Evolutionary conservation across 37 sponge, comb jelly and placozoan species (phyloP).

Genomic region (Spongilla lacustris): DNA sequence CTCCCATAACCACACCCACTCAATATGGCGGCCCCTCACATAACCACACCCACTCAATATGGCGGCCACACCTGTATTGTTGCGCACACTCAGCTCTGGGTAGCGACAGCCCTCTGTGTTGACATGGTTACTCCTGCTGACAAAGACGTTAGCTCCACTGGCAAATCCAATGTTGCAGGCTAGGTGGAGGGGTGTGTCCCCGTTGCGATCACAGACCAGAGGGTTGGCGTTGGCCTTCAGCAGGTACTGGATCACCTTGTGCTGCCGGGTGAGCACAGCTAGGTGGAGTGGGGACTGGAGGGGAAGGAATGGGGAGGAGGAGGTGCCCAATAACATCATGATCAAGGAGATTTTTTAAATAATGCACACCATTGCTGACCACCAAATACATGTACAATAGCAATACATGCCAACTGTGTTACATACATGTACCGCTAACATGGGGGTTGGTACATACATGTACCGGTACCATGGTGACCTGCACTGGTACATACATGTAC

Average conservation of each 20-base stretch:
- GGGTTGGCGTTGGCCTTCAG: conserved; percentile 78
- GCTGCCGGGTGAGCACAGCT: conserved; percentile 83
- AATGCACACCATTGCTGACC: not conserved
- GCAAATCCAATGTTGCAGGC: conserved; percentile 78
- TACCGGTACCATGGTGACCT: too few species aligned
- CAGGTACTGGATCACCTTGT: conserved; percentile 75
- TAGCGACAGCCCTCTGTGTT: conserved; percentile 62
- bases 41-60: not conserved
- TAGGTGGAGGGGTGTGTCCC: conserved; percentile 87
- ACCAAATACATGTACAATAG: too few species aligned
- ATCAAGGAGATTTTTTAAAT: not conserved
- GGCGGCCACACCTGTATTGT: conserved; percentile 58
- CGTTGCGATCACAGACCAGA: conserved; percentile 78
- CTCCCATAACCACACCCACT: too few species aligned
- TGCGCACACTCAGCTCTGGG: conserved; percentile 67
- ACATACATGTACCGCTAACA: too few species aligned
- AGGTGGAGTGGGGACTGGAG: conserved; percentile 86
- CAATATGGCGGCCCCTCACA: too few species aligned
- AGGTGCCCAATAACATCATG: not conserved
- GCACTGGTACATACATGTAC: too few species aligned
- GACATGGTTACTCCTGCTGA: conserved; percentile 59
- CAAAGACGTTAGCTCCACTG: conserved; percentile 48
- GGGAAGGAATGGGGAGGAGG: not conserved
- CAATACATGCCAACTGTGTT: too few species aligned
- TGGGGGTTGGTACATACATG: too few species aligned